Evolutionary conservation across 1,140 invertebrate species (phyloP), one percentile per base, ranked within the genome.

Genomic region (Glossosoma conforme): DNA sequence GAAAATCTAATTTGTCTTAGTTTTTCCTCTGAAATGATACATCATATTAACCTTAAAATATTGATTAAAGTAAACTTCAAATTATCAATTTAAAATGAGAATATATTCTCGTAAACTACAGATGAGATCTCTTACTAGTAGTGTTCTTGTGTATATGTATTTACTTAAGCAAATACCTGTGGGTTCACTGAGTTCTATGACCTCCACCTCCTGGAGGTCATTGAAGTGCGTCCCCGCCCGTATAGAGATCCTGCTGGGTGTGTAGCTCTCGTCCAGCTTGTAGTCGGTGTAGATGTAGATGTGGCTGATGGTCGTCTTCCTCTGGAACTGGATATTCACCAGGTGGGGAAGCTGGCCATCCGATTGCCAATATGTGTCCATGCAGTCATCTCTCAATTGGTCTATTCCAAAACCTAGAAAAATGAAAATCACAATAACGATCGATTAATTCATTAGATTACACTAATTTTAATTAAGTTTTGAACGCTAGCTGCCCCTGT

Each of bases 291-390:
- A 98, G 45, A 99, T 89, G 65, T 91, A 96, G 48, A 99, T 89
- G 71, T 97, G 91, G 50, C 88, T 84, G 13, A 99, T 87, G 25
- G 92, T 93, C 1, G 92, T 99, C 74, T 98, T 97, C 60, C 89
- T 80, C 58, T 90, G 84, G 69, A 99, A 99, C 63, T 98, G 94
- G 56, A 99, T 96, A 65, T 98, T 99, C 0, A 99, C 92, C 54
- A 97, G 75, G 73, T 99, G 97, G 4, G 97, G 97, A 50, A 98
- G 78, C 60, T 97, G 93, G 0, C 97, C 97, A 75, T 99, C 97
- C 0, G 95, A 98, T 66, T 99, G 97, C 97, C 97, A 99, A 69
- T 97, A 99, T 1, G 93, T 97, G 58, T 98, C 96, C 62, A 91
- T 85, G 43, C 89, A 88, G 69, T 96, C 90, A 69, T 98, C 95